Evolutionary conservation across 1,140 invertebrate species (phyloP).

Genomic region (Drosophila kepulauana): DNA sequence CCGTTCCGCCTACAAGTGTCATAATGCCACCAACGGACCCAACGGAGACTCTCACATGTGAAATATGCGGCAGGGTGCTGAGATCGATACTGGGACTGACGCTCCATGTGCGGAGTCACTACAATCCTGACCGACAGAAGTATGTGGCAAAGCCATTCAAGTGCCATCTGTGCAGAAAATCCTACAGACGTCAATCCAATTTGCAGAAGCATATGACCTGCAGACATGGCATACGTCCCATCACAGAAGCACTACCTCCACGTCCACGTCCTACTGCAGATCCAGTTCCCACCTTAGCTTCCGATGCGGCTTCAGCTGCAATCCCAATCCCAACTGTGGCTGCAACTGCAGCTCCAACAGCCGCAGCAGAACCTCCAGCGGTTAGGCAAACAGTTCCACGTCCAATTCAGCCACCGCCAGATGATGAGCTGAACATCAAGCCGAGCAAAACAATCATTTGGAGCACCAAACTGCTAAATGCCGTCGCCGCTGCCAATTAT

Average conservation of each 20-base stretch:
- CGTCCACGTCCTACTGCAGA: background rate
- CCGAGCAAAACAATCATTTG: conserved; percentile 18
- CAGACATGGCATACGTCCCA: background rate
- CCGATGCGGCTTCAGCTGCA: background rate
- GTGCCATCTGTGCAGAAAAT: conserved; percentile 42
- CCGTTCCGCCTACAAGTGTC: background rate
- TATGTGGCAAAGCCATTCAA: background rate
- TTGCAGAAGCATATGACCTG: conserved; percentile 31
- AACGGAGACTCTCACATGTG: background rate
- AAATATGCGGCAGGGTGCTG: background rate
- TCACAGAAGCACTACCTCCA: background rate
- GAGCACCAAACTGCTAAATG: conserved; percentile 48
- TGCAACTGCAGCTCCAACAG: background rate
- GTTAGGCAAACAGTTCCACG: background rate
- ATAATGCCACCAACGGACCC: background rate
- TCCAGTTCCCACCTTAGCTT: background rate
- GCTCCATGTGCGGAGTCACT: background rate
- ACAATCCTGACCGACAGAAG: background rate
- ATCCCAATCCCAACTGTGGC: background rate
- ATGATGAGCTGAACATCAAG: background rate
- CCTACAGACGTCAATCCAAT: conserved; percentile 33
- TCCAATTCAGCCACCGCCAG: background rate
- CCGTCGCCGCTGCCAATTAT: conserved; percentile 56
- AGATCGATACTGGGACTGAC: background rate
- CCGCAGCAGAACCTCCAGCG: background rate